phyloP scores from a whole-genome alignment of 2,113 vertebrate species.

The Aythya baeri region DNA sequence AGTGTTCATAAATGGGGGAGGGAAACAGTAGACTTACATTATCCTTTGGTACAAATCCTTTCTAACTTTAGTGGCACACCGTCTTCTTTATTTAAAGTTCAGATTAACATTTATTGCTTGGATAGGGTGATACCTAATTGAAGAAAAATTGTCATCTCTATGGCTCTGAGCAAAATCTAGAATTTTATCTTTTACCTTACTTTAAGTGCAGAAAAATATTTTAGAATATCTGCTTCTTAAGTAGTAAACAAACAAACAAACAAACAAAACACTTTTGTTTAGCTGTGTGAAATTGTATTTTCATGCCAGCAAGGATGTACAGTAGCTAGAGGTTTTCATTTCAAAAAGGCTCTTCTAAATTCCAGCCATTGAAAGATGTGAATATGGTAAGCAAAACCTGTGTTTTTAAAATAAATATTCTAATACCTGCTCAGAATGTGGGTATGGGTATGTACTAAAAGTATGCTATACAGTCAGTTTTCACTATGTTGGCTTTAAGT shows the following conservation, averaged over 20 bases:
- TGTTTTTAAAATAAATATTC: slow-evolving; percentile 72
- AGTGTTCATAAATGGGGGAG: neutral
- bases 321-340: slow-evolving; percentile 43
- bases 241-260: neutral
- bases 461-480: slow-evolving; percentile 19
- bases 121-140: neutral
- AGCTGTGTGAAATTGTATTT: slow-evolving; percentile 30
- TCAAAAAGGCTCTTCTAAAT: slow-evolving; percentile 47
- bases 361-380: slow-evolving; percentile 40
- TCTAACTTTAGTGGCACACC: neutral
- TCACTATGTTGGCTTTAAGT: neutral
- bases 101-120: neutral
- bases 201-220: neutral
- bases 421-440: slow-evolving; percentile 31
- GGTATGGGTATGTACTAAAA: neutral
- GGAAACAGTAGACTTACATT: neutral
- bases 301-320: slow-evolving; percentile 14
- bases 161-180: neutral
- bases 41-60: neutral
- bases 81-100: neutral
- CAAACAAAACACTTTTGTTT: neutral
- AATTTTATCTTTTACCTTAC: neutral
- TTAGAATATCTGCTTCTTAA: neutral
- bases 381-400: slow-evolving; percentile 34
- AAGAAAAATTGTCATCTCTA: neutral